Evolutionary conservation across 1,140 invertebrate species (phyloP), one percentile per base, ranked within the genome.

Genomic region (Campoletis sonorensis): DNA sequence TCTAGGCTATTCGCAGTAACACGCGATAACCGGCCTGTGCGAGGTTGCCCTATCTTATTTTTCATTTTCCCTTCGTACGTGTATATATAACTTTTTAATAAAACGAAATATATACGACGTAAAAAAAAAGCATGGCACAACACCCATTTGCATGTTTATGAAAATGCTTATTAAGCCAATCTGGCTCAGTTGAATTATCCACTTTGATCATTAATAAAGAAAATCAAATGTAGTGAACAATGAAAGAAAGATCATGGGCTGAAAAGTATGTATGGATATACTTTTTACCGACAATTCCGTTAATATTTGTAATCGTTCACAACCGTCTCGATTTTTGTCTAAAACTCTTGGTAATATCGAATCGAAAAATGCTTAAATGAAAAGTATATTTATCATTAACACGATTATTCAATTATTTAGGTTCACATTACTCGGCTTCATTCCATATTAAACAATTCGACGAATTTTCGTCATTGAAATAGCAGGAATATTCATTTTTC

Each of bases 1-100:
- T 77, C 73, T 77, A 77, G 73, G 73, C 73, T 77, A 77, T 30
- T 37, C 27, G 73, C 73, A 15, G 61, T 26, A 61, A 54, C 73
- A 77, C 73, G 73, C 73, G 73, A 77, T 77, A 51, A 77, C 37
- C 73, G 61, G 54, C 1, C 51, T 54, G 23, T 58, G 26, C 72
- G 21, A 26, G 23, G 1, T 16, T 18, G 37, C 16, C 18, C 23
- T 54, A 18, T 26, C 49, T 75, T 16, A 75, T 45, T 21, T 51
- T 73, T n/a, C 45, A 49, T 30, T 23, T 51, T 51, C n/a, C 15
- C 49, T 58, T 51, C n/a, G 23, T 75, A 64, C 73, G 30, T 54
- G 30, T 64, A 23, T 16, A 75, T 75, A 51, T 5, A 58, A 21
- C n/a, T 30, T 75, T 30, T 75, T 26, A 21, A 54, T 33, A 75